Percentiles rank a stretch among this genome's conserved stretches.
Conservation (phyloP, 2,888 invertebrate genomes). For the Drosophila suboccidentalis region DNA sequence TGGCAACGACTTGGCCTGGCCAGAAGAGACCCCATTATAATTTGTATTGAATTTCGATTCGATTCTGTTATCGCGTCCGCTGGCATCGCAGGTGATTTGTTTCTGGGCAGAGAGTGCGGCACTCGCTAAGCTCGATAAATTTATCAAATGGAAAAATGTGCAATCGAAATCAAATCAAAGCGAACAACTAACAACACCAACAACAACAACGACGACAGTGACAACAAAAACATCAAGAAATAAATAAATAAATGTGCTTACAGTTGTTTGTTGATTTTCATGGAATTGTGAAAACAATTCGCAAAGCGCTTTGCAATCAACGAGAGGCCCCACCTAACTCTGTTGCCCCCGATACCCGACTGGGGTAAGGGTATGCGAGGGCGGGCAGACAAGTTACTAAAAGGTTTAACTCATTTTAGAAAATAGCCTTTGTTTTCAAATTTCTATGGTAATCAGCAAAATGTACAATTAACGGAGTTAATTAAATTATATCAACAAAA, state of each 20-base stretch:
- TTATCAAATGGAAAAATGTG: conserved; percentile 77
- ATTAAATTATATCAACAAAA: too few relatives aligned
- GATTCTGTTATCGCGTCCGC: conserved; percentile 51
- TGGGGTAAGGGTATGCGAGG: conserved; percentile 23
- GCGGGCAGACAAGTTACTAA: background rate
- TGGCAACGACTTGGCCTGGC: conserved; percentile 4
- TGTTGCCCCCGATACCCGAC: conserved; percentile 23
- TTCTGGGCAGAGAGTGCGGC: conserved; percentile 34
- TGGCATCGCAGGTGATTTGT: conserved; percentile 69
- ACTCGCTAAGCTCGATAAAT: conserved; percentile 60
- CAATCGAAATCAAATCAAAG: conserved; percentile 78
- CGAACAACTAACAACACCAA: conserved; percentile 20
- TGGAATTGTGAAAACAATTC: conserved; percentile 68
- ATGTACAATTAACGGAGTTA: too few relatives aligned
- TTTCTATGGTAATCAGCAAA: too few relatives aligned
- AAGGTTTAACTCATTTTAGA: too few relatives aligned
- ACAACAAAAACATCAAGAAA: background rate
- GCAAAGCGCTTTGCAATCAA: conserved; percentile 72
- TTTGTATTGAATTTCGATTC: conserved; percentile 72
- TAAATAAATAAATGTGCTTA: conserved; percentile 39
- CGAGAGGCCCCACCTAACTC: conserved; percentile 49
- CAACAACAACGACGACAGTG: background rate
- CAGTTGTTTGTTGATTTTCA: conserved; percentile 60
- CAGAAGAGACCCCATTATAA: conserved; percentile 58
- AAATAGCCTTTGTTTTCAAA: too few relatives aligned